Evolutionary conservation across 1,140 invertebrate species (phyloP).

Genomic region (Hyles vespertilio): DNA sequence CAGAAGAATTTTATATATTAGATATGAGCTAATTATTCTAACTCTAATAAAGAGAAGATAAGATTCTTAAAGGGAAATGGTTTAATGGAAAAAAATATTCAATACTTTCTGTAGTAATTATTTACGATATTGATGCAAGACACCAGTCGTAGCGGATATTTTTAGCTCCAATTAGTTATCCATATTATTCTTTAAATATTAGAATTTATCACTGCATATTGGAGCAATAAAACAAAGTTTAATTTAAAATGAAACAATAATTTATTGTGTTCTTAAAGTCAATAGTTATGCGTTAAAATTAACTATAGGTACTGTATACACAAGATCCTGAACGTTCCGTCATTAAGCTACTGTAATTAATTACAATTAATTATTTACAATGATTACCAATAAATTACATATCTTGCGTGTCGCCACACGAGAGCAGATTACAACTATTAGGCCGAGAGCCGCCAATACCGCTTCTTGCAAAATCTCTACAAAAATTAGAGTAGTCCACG

Average conservation of each 20-base stretch:
- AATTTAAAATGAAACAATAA: conserved; percentile 67
- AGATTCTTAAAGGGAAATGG: too few species aligned
- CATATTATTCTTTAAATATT: too few species aligned
- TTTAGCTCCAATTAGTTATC: too few species aligned
- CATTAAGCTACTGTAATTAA: conserved; percentile 37
- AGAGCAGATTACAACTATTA: background rate
- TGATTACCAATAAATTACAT: conserved; percentile 49
- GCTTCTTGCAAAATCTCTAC: background rate
- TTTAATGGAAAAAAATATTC: too few species aligned
- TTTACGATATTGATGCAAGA: too few species aligned
- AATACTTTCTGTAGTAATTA: too few species aligned
- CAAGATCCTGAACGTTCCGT: conserved; percentile 43
- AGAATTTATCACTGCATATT: too few species aligned
- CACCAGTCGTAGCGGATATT: too few species aligned
- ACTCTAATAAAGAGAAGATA: too few species aligned
- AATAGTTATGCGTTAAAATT: conserved; percentile 58
- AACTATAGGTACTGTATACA: conserved; percentile 57
- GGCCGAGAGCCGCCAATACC: background rate
- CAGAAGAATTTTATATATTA: too few species aligned
- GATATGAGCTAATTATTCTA: too few species aligned
- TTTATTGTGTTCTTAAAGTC: conserved; percentile 66
- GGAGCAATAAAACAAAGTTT: too few species aligned
- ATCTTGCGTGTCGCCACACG: conserved; percentile 5
- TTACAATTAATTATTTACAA: conserved; percentile 64
- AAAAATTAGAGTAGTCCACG: background rate